Evolutionary conservation across 2,888 invertebrate species (phyloP), one percentile per base, ranked within the genome.

Genomic region (Ephialtes manifestator): DNA sequence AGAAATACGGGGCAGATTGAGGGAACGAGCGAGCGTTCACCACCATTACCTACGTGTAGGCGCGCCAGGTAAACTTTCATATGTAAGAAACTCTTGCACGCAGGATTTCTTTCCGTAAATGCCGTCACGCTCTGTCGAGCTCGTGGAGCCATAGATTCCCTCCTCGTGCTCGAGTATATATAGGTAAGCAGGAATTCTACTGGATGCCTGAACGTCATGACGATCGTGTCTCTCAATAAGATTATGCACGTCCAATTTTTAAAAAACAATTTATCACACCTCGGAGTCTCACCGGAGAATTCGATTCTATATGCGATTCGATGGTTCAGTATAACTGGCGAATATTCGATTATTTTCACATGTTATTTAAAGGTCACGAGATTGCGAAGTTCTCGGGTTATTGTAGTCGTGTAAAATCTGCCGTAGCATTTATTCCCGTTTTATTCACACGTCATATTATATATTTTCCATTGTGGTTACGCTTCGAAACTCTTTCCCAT

Each of bases 101-200:
- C 85, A 75, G 82, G 75, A 79, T 82, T 85, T 82, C 82, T 85
- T 85, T 85, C 79, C 76, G 71, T 53, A 53, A 85, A 82, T 76
- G 78, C 79, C 85, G 79, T 85, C 85, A 85, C 85, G 85, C 75
- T 85, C 63, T 18, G 85, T 55, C 75, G 71, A 85, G 46, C 85
- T 71, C 82, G 51, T 43, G 1, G 48, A 53, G 55, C 15, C 55
- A 39, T 15, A 39, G 68, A 28, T 46, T 68, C 58, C 58, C 58
- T 78, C 68, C 43, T 68, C 43, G 20, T 15, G 55, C 13, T 20
- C 13, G 20, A n/a, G 58, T 48, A 1, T 39, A 39, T 39, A 39
- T 39, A 48, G 48, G 70, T 55, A 85, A 85, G 75, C 82, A 71
- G 71, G 74, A 82, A 82, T 82, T 85, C 67, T 60, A 53, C 78